Evolutionary conservation across 2,113 vertebrate species (phyloP), one percentile per base, ranked within the genome.

Genomic region (Dasyornis broadbenti): DNA sequence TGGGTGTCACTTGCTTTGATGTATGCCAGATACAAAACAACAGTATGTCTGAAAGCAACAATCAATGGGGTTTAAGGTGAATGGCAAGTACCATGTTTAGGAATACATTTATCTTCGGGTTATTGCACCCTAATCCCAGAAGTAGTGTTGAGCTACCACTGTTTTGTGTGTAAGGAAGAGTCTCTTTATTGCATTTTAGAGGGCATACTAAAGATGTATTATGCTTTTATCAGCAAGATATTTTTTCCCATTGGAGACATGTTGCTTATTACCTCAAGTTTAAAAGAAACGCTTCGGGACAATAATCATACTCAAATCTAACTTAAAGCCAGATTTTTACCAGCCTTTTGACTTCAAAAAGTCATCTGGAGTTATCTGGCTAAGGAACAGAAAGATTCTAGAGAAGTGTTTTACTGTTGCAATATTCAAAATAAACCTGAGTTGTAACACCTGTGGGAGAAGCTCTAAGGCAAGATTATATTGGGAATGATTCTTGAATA

Each of bases 1-100:
- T 45, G 35, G 31, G 64, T 90, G 85, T 86, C 88, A 75, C 40
- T 92, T 71, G 49, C 85, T 95, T 94, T 96, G 92, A 94, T 80
- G 59, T 73, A 69, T 27, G 26, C 56, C 71, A 82, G 71, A 44
- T 42, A 71, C 39, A 66, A 80, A 77, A 52, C 71, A 93, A 42
- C 30, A 65, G 24, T 42, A 35, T 69, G 77, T 87, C 78, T 82
- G 86, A 80, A 97, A 52, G 82, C 45, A 90, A 66, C 18, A 68
- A 40, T 78, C 88, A 44, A 21, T 59, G 54, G 31, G 9, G 17
- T 66, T 80, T 93, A 75, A 88, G 82, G 76, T 66, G 64, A 77
- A 90, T 56, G 60, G 31, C 49, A 96, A 93, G 23, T 13, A n/a
- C 31, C 14, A 3, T 70, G 68, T 23, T 82, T 40, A 88, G 76